Conservation (phyloP, 2,113 vertebrate genomes). For the Tapirus terrestris region DNA sequence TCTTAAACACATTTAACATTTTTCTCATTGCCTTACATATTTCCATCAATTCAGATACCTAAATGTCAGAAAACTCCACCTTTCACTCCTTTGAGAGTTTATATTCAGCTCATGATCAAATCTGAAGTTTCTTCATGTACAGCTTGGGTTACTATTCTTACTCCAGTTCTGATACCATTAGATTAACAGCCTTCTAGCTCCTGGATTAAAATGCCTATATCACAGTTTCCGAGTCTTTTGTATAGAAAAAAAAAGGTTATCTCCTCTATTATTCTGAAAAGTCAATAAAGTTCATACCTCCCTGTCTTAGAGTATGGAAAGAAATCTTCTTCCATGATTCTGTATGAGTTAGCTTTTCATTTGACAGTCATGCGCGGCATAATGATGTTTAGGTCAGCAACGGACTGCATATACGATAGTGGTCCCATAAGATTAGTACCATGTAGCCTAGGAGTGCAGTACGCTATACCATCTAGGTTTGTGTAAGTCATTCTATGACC, state of each 20-base stretch:
- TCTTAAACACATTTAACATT: background rate
- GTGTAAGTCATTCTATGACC: too few relatives aligned
- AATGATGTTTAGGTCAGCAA: too few relatives aligned
- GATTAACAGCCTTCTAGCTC: background rate
- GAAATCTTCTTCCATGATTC: background rate
- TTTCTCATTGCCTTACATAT: slow-evolving; percentile 9
- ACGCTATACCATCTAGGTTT: too few relatives aligned
- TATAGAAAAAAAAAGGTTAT: background rate
- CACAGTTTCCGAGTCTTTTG: background rate
- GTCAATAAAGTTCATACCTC: background rate
- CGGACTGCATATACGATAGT: too few relatives aligned
- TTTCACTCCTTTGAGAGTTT: slow-evolving; percentile 26
- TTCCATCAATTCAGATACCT: background rate
- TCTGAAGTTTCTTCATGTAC: background rate
- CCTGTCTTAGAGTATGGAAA: background rate
- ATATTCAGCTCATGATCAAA: background rate
- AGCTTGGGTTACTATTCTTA: background rate
- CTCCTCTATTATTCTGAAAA: background rate
- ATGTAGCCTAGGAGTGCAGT: too few relatives aligned
- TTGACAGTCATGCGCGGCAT: too few relatives aligned
- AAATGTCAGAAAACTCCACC: background rate
- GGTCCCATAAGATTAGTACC: too few relatives aligned
- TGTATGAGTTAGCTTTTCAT: background rate
- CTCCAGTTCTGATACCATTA: background rate
- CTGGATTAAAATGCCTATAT: background rate